Conservation (phyloP, 1,140 invertebrate genomes). For the Zaprionus tsacasi region DNA sequence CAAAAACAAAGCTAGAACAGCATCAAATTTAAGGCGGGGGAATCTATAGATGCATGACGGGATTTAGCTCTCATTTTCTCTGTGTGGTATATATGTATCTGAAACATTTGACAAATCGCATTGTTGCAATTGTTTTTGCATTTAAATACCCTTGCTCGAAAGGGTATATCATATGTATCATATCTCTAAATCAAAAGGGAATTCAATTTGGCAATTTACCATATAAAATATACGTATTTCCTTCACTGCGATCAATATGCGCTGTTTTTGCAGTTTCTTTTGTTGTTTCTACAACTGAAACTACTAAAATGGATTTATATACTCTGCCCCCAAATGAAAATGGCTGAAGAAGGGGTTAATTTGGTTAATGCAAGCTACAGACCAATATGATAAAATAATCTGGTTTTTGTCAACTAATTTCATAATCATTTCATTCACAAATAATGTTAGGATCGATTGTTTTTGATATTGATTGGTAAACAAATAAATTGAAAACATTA, state of each 20-base stretch:
- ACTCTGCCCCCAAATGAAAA: background rate
- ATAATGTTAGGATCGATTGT: too few relatives aligned
- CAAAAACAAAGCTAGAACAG: slow-evolving; percentile 51
- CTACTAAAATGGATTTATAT: slow-evolving; percentile 4
- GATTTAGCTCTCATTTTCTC: slow-evolving; percentile 13
- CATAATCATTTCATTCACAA: too few relatives aligned
- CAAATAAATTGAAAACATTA: background rate
- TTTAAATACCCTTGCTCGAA: slow-evolving; percentile 2
- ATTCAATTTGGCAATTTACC: background rate
- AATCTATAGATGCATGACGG: slow-evolving; percentile 17
- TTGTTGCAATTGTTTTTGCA: slow-evolving; percentile 10
- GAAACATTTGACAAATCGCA: slow-evolving; percentile 39
- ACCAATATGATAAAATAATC: too few relatives aligned
- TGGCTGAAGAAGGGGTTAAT: background rate
- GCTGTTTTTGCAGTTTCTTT: background rate
- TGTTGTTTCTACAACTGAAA: background rate
- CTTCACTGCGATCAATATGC: background rate
- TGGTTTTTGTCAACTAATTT: too few relatives aligned
- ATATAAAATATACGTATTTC: background rate
- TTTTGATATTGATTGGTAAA: background rate
- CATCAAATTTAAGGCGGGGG: slow-evolving; percentile 43
- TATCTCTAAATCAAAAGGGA: background rate
- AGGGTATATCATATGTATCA: background rate
- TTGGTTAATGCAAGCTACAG: background rate
- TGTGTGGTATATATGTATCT: background rate